Conservation (phyloP, 2,113 vertebrate species). For the Phylloscopus whistleri region DNA sequence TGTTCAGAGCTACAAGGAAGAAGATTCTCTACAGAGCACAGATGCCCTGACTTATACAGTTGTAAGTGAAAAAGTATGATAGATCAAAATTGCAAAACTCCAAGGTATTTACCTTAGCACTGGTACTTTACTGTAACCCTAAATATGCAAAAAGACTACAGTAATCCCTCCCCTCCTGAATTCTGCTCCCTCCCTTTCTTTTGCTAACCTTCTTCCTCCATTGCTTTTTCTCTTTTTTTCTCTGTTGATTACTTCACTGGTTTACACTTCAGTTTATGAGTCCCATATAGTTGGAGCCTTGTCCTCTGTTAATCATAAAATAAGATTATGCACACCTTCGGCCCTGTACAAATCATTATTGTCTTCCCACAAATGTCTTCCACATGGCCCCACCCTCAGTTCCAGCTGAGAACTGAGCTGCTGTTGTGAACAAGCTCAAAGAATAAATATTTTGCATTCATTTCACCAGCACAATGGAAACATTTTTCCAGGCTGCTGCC, state of each 20-base stretch:
- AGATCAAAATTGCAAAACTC: not conserved
- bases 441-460: slow-evolving; percentile 48
- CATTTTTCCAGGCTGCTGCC: slow-evolving; percentile 33
- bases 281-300: not conserved
- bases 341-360: not conserved
- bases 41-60: not conserved
- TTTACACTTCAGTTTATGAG: not conserved
- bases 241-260: not conserved
- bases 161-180: not conserved
- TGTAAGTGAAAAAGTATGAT: not conserved
- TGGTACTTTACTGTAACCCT: not conserved
- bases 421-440: slow-evolving; percentile 52
- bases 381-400: not conserved
- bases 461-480: slow-evolving; percentile 44
- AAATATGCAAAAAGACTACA: not conserved
- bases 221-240: not conserved
- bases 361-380: not conserved
- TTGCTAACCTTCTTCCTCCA: not conserved
- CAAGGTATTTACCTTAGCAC: not conserved
- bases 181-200: not conserved
- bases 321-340: not conserved
- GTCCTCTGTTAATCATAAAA: slow-evolving; percentile 21
- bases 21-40: not conserved
- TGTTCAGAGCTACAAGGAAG: not conserved
- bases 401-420: slow-evolving; percentile 41